These are phyloP conservation scores for Odontamblyopus lacepedii DNA, from an alignment of 2,797 vertebrate species.

Conservation along the genomic window DNA sequence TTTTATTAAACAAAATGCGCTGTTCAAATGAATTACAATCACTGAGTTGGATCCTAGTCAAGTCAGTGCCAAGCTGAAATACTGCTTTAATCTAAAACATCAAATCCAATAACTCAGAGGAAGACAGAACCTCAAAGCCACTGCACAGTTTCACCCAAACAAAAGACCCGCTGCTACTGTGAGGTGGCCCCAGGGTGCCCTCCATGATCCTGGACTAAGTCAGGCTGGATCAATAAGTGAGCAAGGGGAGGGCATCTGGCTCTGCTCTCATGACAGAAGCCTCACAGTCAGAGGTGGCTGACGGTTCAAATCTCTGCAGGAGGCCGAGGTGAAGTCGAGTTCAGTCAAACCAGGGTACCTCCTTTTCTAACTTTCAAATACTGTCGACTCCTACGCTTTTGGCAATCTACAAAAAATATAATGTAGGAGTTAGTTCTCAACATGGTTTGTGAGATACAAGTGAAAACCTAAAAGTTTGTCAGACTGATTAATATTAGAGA, in stretches of 20 bases:
- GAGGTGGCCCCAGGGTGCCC: not conserved
- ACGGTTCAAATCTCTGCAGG: conserved; percentile 2
- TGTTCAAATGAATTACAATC: not conserved
- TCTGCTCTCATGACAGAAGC: conserved; percentile 4
- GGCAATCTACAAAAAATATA: not conserved
- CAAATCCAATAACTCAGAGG: not conserved
- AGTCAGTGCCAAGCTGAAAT: not conserved
- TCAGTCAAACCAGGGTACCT: not conserved
- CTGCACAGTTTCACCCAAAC: not conserved
- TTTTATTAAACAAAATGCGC: not conserved
- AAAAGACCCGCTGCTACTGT: not conserved
- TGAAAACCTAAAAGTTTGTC: no score
- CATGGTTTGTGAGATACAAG: no score
- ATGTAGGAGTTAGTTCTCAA: no score
- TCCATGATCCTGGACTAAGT: not conserved
- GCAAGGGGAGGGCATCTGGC: not conserved
- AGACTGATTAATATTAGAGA: no score
- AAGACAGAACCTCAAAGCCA: not conserved
- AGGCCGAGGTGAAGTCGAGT: not conserved
- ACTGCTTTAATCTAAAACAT: conserved; percentile 4
- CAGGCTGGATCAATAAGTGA: conserved; percentile 2
- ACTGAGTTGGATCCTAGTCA: not conserved
- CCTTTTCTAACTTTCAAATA: not conserved
- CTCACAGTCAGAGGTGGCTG: not conserved
- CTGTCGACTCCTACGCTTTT: not conserved